A percentile compares a stretch with the other conserved stretches of the same genome.
phyloP scores from a whole-genome alignment of 1,140 invertebrate genomes.

The Drosophila nigromelanica region DNA sequence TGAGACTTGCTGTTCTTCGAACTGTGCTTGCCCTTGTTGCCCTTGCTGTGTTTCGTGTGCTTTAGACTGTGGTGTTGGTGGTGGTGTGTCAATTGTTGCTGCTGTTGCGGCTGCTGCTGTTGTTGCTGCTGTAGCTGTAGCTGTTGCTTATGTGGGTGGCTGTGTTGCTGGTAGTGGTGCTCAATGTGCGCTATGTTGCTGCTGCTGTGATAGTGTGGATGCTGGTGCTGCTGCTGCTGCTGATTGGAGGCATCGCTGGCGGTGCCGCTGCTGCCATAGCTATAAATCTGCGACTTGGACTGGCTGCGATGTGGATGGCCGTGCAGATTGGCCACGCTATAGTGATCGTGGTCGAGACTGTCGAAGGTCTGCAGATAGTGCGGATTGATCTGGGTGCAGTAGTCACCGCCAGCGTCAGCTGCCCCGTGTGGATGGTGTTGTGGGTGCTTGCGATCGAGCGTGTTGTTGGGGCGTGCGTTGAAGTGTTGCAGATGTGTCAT shows the following conservation, averaged over 20 bases:
- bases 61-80: conserved; percentile 79
- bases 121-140: conserved; percentile 21
- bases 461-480: conserved; percentile 58
- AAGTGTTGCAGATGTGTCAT: conserved; percentile 52
- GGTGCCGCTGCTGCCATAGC: conserved; percentile 74
- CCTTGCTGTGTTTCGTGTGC: conserved; percentile 76
- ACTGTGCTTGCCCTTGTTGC: conserved; percentile 66
- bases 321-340: conserved; percentile 73
- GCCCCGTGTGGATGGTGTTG: conserved; percentile 3
- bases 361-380: conserved; percentile 81
- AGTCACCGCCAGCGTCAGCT: conserved; percentile 38
- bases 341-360: conserved; percentile 77
- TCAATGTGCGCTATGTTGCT: conserved; percentile 72
- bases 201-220: conserved; percentile 67
- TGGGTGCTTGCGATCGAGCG: conserved; percentile 67
- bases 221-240: conserved; percentile 53
- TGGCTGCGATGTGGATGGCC: conserved; percentile 71
- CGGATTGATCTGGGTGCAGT: conserved; percentile 78
- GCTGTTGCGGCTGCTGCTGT: conserved; percentile 42
- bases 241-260: conserved; percentile 63
- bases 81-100: conserved; percentile 49
- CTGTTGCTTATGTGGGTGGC: conserved; percentile 44
- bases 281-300: conserved; percentile 80
- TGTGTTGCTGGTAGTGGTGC: conserved; percentile 64
- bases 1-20: conserved; percentile 75